phyloP scores from a whole-genome alignment of 2,888 invertebrate species.

The Helicoverpa assulta region DNA sequence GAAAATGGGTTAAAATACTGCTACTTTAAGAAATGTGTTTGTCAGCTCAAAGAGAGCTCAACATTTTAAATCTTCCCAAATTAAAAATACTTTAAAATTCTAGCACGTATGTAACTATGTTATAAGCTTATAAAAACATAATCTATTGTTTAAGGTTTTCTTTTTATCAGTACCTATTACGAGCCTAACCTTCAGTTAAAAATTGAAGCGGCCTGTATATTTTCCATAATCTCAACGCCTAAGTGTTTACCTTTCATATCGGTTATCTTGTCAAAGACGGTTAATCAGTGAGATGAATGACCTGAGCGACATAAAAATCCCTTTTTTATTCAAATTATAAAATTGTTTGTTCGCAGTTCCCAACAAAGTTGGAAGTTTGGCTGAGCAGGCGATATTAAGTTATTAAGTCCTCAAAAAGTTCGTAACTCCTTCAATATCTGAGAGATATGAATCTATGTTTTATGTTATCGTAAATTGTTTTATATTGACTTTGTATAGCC shows the following conservation, averaged over 20 bases:
- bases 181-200: constrained; percentile 21
- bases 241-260: constrained; percentile 50
- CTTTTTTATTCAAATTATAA: constrained; percentile 53
- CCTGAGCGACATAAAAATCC: constrained; percentile 33
- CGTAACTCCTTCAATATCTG: constrained; percentile 53
- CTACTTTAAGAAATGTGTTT: not conserved
- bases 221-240: constrained; percentile 31
- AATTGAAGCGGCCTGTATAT: constrained; percentile 19
- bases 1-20: not conserved
- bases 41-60: not conserved
- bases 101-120: too few species aligned
- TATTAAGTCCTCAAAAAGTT: constrained; percentile 56
- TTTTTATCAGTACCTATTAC: not conserved
- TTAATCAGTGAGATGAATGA: constrained; percentile 49
- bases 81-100: too few species aligned
- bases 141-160: not conserved
- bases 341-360: constrained; percentile 52
- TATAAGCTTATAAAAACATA: not conserved
- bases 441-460: constrained; percentile 42
- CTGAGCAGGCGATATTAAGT: constrained; percentile 54
- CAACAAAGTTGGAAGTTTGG: constrained; percentile 52
- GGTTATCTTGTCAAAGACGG: constrained; percentile 53
- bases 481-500: constrained; percentile 25
- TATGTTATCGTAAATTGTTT: constrained; percentile 53
- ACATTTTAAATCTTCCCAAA: too few species aligned